A percentile compares a stretch with the other conserved stretches of the same genome.
These are phyloP conservation scores for Oreohelix idahoensis DNA, from an alignment of 1,140 invertebrate species.

Conservation along the genomic window DNA sequence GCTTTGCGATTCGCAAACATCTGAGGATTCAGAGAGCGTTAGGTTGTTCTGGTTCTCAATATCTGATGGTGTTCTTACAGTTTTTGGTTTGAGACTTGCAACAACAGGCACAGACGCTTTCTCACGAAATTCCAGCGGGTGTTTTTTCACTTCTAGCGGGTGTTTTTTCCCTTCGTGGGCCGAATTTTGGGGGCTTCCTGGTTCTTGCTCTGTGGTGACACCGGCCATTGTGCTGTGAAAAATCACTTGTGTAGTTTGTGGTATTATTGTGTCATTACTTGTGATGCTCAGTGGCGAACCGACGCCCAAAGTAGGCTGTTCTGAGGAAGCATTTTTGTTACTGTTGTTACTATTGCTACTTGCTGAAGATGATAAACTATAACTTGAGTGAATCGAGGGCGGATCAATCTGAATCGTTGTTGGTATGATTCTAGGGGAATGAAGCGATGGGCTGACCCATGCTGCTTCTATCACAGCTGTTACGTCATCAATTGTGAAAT, in stretches of 20 bases:
- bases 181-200: too few relatives aligned
- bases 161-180: neutral
- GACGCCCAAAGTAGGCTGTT: neutral
- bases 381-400: neutral
- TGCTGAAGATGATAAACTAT: neutral
- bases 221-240: neutral
- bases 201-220: too few relatives aligned
- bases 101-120: neutral
- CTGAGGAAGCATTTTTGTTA: neutral
- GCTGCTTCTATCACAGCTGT: neutral
- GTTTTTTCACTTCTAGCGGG: neutral
- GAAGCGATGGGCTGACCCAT: neutral
- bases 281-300: neutral
- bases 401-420: slow-evolving; percentile 33
- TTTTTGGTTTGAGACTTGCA: slow-evolving; percentile 15
- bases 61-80: slow-evolving; percentile 28
- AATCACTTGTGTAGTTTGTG: neutral
- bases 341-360: neutral
- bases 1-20: slow-evolving; percentile 24
- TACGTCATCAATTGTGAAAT: neutral
- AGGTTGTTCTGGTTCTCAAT: slow-evolving; percentile 37
- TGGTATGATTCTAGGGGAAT: neutral
- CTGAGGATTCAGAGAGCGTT: slow-evolving; percentile 20
- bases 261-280: neutral
- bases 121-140: neutral